Evolutionary conservation across 37 sponge, comb jelly and placozoan species (phyloP), one percentile per base, ranked within the genome.

Genomic region (Halisarca cf. caerulea): DNA sequence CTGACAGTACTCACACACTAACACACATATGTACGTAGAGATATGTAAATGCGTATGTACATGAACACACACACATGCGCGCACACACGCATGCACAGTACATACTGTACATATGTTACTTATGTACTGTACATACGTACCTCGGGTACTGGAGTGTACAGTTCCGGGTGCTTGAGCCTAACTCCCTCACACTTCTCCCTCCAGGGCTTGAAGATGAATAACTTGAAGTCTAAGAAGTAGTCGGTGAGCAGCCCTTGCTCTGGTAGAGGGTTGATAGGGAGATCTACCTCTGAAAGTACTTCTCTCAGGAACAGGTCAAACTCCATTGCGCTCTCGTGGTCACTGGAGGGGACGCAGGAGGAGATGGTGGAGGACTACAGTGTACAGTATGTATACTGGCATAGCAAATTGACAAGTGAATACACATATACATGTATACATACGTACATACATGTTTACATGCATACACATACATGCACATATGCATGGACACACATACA

Each of bases 231-330:
- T 34, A 90, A 72, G 57, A 27, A 93, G 51, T 90, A 90, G 77
- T 93, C 94, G 57, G 87, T 87, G 27, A 93, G 80, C 2, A 71
- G 53, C 54, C 86, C 94, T 8, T 84, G 82, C 9, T 84, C 85
- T 30, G 94, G 91, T n/a, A 93, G 15, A 36, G 18, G 28, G 15
- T 62, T 36, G 17, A 83, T 69, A 18, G 72, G 47, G 34, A 83
- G 74, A 8, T 74, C 85, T 27, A 93, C 74, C 51, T 89, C 66
- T 33, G 36, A 20, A 43, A 87, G 51, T 55, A 68, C 64, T 25
- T 90, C 88, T 40, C 87, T 82, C 45, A 84, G 85, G 74, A 89
- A 86, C 34, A n/a, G 43, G 45, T 74, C 77, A 74, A 40, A 39
- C 25, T 74, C 77, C 1, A 43, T 44, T 9, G 77, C 32, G 21